These are phyloP conservation scores for Apostichopus californicus DNA, from an alignment of 35 echinoderm and acorn worm species.

Conservation along the genomic window DNA sequence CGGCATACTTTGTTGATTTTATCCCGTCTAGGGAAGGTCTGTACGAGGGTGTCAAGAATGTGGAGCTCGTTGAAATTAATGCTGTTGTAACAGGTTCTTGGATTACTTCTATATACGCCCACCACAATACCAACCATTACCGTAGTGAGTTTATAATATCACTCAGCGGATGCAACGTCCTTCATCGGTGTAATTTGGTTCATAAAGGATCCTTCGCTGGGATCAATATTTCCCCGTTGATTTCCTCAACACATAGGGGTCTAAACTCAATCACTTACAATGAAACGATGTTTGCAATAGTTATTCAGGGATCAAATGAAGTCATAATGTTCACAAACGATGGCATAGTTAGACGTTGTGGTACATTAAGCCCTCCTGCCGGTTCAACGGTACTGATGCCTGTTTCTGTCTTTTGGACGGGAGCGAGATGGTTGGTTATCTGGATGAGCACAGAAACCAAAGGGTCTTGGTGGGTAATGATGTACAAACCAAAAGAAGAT, in stretches of 20 bases:
- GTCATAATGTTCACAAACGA: neutral
- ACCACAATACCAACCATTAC: neutral
- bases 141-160: constrained; percentile 9
- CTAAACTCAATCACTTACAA: neutral
- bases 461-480: neutral
- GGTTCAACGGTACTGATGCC: neutral
- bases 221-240: neutral
- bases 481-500: constrained; percentile 26
- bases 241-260: neutral
- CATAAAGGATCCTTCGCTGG: neutral
- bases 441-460: neutral
- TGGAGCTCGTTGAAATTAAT: neutral
- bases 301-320: neutral
- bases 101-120: constrained; percentile 11
- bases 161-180: neutral
- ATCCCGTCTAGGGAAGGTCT: neutral
- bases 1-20: neutral
- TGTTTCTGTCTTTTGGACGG: constrained; percentile 4
- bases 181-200: neutral
- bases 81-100: neutral
- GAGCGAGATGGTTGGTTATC: constrained; percentile 18
- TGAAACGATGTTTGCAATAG: neutral
- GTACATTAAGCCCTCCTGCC: neutral
- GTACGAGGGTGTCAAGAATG: neutral
- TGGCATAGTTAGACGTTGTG: neutral